Evolutionary conservation across 2,888 invertebrate species (phyloP).

Genomic region (Aphodius granarius): DNA sequence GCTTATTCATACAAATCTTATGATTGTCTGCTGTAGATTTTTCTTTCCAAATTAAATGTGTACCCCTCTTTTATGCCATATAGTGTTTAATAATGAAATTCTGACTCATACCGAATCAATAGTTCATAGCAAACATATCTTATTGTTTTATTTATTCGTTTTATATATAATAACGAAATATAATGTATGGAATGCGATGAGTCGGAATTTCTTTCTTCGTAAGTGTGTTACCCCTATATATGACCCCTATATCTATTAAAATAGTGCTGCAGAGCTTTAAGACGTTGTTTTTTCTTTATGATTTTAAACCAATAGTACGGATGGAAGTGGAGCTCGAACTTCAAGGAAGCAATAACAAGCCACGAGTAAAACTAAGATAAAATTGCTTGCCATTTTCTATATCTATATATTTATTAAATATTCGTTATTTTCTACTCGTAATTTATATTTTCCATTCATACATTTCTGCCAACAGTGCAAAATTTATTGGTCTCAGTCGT

Average conservation of each 20-base stretch:
- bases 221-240: constrained; percentile 20
- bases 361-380: constrained; percentile 71
- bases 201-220: constrained; percentile 16
- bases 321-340: constrained; percentile 96
- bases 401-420: constrained; percentile 41
- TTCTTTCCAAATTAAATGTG: constrained; percentile 6
- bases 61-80: constrained; percentile 9
- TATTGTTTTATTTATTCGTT: not conserved
- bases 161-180: too few species aligned
- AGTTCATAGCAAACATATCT: not conserved
- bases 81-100: constrained; percentile 5
- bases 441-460: constrained; percentile 51
- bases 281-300: constrained; percentile 52
- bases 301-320: constrained; percentile 65
- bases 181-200: too few species aligned
- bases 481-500: constrained; percentile 50
- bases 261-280: constrained; percentile 37
- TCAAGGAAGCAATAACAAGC: constrained; percentile 93
- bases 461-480: constrained; percentile 37
- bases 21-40: not conserved
- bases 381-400: constrained; percentile 47
- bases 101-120: not conserved
- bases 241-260: not conserved
- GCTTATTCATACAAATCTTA: not conserved
- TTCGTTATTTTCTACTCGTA: constrained; percentile 46